A percentile compares a stretch with the other conserved stretches of the same genome.
Evolutionary conservation across 2,888 invertebrate species (phyloP).

Genomic region (Melanchra persicariae): DNA sequence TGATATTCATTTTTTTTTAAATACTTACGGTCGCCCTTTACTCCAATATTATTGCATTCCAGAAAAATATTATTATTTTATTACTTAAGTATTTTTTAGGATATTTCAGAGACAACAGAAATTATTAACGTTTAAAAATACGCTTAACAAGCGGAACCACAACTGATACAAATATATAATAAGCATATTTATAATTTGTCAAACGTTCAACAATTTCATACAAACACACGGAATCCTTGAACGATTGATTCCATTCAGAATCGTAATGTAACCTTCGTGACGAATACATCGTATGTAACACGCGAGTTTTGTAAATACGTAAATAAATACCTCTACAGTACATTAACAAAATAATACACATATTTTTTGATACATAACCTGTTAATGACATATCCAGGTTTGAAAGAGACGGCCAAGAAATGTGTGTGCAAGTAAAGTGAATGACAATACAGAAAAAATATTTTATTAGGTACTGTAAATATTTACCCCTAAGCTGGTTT

Average conservation of each 20-base stretch:
- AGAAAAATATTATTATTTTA: not conserved
- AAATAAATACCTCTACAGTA: constrained; percentile 32
- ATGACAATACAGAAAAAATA: too few relatives aligned
- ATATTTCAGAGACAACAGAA: not conserved
- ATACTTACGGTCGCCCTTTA: too few relatives aligned
- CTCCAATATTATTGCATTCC: not conserved
- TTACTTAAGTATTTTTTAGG: too few relatives aligned
- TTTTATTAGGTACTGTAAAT: too few relatives aligned
- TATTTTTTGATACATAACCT: not conserved
- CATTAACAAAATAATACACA: not conserved
- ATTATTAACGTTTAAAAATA: not conserved
- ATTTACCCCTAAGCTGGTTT: too few relatives aligned
- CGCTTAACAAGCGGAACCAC: constrained; percentile 32
- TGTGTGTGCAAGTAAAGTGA: too few relatives aligned
- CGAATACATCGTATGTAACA: constrained; percentile 42
- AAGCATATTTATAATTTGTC: constrained; percentile 6
- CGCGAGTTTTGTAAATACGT: constrained; percentile 44
- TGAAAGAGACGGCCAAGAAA: not conserved
- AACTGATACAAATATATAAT: constrained; percentile 14
- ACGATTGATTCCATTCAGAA: constrained; percentile 39
- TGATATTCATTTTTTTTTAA: too few relatives aligned
- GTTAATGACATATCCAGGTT: not conserved
- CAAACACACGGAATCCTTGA: constrained; percentile 53
- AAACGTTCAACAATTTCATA: constrained; percentile 34
- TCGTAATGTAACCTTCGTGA: constrained; percentile 49